These are phyloP conservation scores for Odontocolon sp. DNA, from an alignment of 2,888 invertebrate species.

Conservation along the genomic window DNA sequence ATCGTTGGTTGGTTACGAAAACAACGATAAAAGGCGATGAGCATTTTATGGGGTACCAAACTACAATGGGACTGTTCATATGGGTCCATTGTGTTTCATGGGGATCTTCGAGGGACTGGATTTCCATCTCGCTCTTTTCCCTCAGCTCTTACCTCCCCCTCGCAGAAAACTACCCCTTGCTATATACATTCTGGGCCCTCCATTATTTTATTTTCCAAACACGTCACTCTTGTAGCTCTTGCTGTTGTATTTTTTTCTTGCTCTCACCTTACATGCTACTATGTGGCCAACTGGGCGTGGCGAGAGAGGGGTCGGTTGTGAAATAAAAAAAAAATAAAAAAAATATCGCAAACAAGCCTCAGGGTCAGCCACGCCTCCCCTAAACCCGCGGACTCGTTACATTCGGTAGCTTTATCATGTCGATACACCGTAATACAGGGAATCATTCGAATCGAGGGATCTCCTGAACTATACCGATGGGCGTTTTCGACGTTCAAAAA, in stretches of 20 bases:
- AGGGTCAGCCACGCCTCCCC: conserved; percentile 64
- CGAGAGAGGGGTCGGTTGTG: conserved; percentile 53
- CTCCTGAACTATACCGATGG: conserved; percentile 26
- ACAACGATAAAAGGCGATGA: conserved; percentile 80
- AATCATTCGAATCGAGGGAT: conserved; percentile 6
- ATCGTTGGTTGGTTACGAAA: conserved; percentile 77
- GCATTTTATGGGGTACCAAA: conserved; percentile 78
- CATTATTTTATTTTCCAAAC: conserved; percentile 80
- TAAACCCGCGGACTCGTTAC: conserved; percentile 32
- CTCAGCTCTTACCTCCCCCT: conserved; percentile 27
- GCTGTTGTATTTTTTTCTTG: conserved; percentile 59
- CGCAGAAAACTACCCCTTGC: conserved; percentile 2
- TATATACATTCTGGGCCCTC: conserved; percentile 60
- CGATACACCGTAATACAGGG: conserved; percentile 22
- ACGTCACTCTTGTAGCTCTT: conserved; percentile 69
- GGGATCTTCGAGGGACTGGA: no score
- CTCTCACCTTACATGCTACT: conserved; percentile 17
- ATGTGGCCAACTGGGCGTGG: conserved; percentile 73
- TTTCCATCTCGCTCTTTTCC: conserved; percentile 10
- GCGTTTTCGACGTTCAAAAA: conserved; percentile 49
- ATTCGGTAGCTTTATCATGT: neutral
- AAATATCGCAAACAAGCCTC: conserved; percentile 68
- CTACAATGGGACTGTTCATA: conserved; percentile 70
- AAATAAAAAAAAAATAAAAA: conserved; percentile 53
- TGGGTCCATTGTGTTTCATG: conserved; percentile 36